phyloP scores from a whole-genome alignment of 1,140 invertebrate genomes.

The Telenomus remus region DNA sequence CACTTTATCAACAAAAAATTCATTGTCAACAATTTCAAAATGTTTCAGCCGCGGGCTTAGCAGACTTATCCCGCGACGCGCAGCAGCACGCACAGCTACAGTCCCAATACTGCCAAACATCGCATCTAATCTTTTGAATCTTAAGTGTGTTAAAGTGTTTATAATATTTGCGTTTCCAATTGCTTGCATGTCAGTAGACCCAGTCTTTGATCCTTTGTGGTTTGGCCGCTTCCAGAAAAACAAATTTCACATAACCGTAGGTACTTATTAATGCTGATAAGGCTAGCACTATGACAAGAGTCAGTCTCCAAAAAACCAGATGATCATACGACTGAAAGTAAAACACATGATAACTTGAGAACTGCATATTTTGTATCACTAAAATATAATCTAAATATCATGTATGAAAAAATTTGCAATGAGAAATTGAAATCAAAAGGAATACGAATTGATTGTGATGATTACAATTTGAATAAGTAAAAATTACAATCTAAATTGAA shows the following conservation, averaged over 20 bases:
- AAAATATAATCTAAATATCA: background rate
- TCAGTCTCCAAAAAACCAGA: slow-evolving; percentile 76
- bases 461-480: too few relatives aligned
- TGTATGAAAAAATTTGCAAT: too few relatives aligned
- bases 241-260: slow-evolving; percentile 74
- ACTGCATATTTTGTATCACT: slow-evolving; percentile 26
- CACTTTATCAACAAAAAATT: slow-evolving; percentile 81
- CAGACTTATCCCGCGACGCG: slow-evolving; percentile 60
- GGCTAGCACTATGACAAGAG: slow-evolving; percentile 72
- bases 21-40: slow-evolving; percentile 77
- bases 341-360: slow-evolving; percentile 10
- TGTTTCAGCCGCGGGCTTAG: slow-evolving; percentile 67
- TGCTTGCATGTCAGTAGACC: slow-evolving; percentile 62
- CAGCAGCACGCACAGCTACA: slow-evolving; percentile 39
- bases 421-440: too few relatives aligned
- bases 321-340: slow-evolving; percentile 77
- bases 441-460: too few relatives aligned
- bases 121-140: too few relatives aligned
- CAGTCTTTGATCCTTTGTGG: slow-evolving; percentile 71
- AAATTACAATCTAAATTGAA: too few relatives aligned
- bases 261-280: slow-evolving; percentile 73
- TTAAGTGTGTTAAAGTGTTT: background rate
- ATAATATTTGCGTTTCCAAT: background rate
- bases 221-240: slow-evolving; percentile 73
- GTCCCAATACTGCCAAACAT: slow-evolving; percentile 66